These are phyloP conservation scores for Mirza zaza DNA, from an alignment of 2,113 vertebrate genomes.

Conservation along the genomic window DNA sequence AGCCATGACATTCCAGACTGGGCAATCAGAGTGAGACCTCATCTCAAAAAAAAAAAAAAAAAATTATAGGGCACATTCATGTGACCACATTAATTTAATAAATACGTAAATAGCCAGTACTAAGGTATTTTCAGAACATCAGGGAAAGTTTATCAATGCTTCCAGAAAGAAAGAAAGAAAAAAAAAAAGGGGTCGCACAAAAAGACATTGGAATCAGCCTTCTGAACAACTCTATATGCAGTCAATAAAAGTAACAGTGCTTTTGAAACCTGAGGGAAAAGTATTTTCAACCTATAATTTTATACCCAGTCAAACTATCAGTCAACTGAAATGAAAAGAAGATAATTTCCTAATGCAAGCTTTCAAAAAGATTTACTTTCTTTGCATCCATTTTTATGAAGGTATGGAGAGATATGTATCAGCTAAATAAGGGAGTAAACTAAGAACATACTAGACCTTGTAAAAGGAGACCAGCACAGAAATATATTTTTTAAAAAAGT, in stretches of 20 bases:
- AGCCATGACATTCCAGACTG: neutral
- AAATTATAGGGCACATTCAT: neutral
- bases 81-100: neutral
- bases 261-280: slow-evolving; percentile 2
- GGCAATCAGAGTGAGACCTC: neutral
- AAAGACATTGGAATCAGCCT: neutral
- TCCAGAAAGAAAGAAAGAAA: neutral
- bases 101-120: neutral
- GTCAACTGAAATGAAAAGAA: neutral
- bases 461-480: neutral
- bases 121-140: neutral
- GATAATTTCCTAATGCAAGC: neutral
- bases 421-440: neutral
- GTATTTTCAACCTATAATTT: slow-evolving; percentile 45
- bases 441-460: neutral
- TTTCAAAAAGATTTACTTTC: neutral
- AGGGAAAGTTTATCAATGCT: neutral
- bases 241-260: neutral
- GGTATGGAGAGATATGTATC: neutral
- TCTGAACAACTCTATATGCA: neutral
- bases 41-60: neutral
- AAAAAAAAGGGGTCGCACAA: neutral
- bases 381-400: slow-evolving; percentile 19
- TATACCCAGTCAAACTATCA: slow-evolving; percentile 60
- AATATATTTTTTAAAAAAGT: neutral